Evolutionary conservation across 2,797 vertebrate species (phyloP), one percentile per base, ranked within the genome.

Genomic region (Semaprochilodus insignis): DNA sequence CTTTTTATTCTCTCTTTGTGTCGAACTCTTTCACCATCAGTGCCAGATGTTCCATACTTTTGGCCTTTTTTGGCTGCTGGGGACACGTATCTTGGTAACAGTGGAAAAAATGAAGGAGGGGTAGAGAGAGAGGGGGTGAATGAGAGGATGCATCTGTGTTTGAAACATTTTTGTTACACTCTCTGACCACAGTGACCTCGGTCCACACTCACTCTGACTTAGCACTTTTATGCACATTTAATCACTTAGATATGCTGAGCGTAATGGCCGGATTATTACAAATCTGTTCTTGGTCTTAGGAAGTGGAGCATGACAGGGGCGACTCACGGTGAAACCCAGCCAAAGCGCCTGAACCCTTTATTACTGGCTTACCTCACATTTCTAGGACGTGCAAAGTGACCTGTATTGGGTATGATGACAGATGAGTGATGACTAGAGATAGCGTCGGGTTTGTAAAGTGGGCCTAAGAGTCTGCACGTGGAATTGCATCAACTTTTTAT

Each of bases 41-140:
- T 80, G 91, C 92, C 90, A 93, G 90, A 91, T 85, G 74, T 92
- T 88, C 85, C 86, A 83, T 67, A 77, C 86, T 87, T 88, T 90
- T 81, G 82, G 88, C 67, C 85, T 84, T 79, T 80, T 75, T 88
- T 94, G 92, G 89, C 91, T 81, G 69, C 69, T 62, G 67, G 72
- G 87, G 88, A 87, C 80, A 84, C 87, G 83, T 89, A 90, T 92
- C 90, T 85, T 85, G 85, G 90, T 88, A 90, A 94, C 91, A 85
- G 79, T 88, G 91, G 88, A 90, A 91, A 92, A 89, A 89, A 80
- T 62, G 90, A 86, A 87, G 82, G 69, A 83, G 23, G 82, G 21
- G 75, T 85, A 1, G 48, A 74, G 75, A 44, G 63, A 44, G 11
- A 40, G 31, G 63, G 66, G 86, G 80, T 81, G 55, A 89, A 84